A percentile compares a stretch with the other conserved stretches of the same genome.
Evolutionary conservation across 2,888 invertebrate genomes (phyloP).

Genomic region (Leptinotarsa haldemani): DNA sequence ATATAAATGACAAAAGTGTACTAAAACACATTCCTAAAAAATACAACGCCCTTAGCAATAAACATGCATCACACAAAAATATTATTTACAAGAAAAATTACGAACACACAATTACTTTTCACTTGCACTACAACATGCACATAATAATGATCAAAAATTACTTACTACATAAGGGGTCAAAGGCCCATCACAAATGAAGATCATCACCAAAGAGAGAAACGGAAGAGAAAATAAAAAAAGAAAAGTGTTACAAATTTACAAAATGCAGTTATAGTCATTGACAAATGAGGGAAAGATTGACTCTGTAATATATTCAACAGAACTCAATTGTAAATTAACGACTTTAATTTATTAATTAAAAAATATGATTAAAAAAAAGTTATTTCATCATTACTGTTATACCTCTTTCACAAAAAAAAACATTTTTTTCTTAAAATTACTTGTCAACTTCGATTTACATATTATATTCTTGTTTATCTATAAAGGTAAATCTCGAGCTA

Average conservation of each 20-base stretch:
- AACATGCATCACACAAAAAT: neutral
- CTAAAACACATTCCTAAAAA: neutral
- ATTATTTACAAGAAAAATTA: conserved; percentile 16
- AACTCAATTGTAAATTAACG: no score
- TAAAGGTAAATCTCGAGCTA: no score
- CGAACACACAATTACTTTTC: conserved; percentile 6
- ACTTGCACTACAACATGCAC: conserved; percentile 31
- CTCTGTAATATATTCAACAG: no score
- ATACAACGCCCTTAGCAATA: neutral
- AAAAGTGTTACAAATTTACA: conserved; percentile 41
- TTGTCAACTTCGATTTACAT: no score
- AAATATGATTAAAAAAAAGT: no score
- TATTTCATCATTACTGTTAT: no score
- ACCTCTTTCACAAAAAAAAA: no score
- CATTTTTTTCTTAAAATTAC: no score
- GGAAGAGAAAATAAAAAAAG: conserved; percentile 48
- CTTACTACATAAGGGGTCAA: conserved; percentile 50
- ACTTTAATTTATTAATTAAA: no score
- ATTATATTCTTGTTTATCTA: no score
- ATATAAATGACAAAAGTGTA: no score
- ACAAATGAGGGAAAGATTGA: no score
- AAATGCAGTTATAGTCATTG: neutral
- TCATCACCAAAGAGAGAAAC: conserved; percentile 49
- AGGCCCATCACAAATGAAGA: conserved; percentile 50
- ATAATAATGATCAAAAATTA: conserved; percentile 42